These are phyloP conservation scores for Spongilla lacustris DNA, from an alignment of 37 sponge, comb jelly and placozoan genomes.

Conservation along the genomic window DNA sequence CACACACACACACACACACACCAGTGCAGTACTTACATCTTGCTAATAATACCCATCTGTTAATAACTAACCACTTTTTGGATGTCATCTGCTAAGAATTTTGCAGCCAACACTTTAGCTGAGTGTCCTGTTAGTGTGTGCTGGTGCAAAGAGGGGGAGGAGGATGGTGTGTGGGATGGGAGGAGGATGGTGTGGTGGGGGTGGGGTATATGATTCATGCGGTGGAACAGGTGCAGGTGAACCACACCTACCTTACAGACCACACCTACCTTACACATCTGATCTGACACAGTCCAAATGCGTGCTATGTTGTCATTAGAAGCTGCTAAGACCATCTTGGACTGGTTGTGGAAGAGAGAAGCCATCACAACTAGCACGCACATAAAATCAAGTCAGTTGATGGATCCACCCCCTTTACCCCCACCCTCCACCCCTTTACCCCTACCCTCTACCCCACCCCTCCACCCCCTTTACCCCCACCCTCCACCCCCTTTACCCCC, in stretches of 20 bases:
- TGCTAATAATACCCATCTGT: neutral
- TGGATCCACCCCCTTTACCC: too few relatives aligned
- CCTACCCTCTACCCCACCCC: too few relatives aligned
- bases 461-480: too few relatives aligned
- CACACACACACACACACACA: neutral
- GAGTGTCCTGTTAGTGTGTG: slow-evolving; percentile 85
- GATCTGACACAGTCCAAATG: slow-evolving; percentile 80
- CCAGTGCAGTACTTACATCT: neutral
- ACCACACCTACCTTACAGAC: neutral
- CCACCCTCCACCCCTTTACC: too few relatives aligned
- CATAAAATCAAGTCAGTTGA: too few relatives aligned
- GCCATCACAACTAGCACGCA: too few relatives aligned
- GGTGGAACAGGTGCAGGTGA: neutral
- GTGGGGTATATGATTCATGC: too few relatives aligned
- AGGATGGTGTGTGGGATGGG: neutral
- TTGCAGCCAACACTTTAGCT: slow-evolving; percentile 85
- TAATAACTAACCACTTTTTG: slow-evolving; percentile 68
- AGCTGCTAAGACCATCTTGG: slow-evolving; percentile 73
- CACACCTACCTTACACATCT: slow-evolving; percentile 60
- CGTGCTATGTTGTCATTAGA: slow-evolving; percentile 85
- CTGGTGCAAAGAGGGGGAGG: slow-evolving; percentile 34
- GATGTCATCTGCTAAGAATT: slow-evolving; percentile 77
- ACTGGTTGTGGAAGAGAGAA: slow-evolving; percentile 50
- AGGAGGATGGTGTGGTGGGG: neutral
- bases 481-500: too few relatives aligned